phyloP scores from a whole-genome alignment of 37 sponge, comb jelly and placozoan species.

The Halichondria panicea region DNA sequence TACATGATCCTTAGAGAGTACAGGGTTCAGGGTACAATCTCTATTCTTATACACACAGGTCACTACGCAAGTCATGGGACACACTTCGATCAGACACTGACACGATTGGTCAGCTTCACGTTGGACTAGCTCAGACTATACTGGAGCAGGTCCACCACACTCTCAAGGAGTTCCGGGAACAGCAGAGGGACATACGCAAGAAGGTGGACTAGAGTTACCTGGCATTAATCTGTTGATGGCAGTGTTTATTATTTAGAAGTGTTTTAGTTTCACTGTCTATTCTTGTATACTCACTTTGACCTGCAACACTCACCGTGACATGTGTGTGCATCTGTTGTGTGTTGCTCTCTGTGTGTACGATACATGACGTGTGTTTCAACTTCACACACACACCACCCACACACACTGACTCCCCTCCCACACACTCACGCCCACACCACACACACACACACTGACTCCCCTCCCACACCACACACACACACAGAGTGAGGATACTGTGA shows the following conservation, averaged over 20 bases:
- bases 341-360: too few species aligned
- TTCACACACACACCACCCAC: too few species aligned
- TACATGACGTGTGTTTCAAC: too few species aligned
- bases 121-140: conserved; percentile 59
- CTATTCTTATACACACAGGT: conserved; percentile 14
- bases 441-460: too few species aligned
- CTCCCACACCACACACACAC: too few species aligned
- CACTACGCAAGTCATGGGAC: conserved; percentile 76
- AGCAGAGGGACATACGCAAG: conserved; percentile 77
- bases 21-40: background rate
- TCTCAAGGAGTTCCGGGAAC: conserved; percentile 73
- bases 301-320: background rate
- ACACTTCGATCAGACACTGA: conserved; percentile 79
- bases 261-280: background rate
- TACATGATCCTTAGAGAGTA: background rate
- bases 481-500: conserved; percentile 80
- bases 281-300: background rate
- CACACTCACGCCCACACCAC: too few species aligned
- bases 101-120: conserved; percentile 54
- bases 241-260: too few species aligned
- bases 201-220: conserved; percentile 32
- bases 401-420: too few species aligned
- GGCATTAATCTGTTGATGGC: background rate
- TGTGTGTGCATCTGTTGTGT: background rate
- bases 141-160: conserved; percentile 52